A percentile compares a stretch with the other conserved stretches of the same genome.
Evolutionary conservation across 53 echinoderm and acorn worm species (phyloP).

Genomic region (Stichopus horrens): DNA sequence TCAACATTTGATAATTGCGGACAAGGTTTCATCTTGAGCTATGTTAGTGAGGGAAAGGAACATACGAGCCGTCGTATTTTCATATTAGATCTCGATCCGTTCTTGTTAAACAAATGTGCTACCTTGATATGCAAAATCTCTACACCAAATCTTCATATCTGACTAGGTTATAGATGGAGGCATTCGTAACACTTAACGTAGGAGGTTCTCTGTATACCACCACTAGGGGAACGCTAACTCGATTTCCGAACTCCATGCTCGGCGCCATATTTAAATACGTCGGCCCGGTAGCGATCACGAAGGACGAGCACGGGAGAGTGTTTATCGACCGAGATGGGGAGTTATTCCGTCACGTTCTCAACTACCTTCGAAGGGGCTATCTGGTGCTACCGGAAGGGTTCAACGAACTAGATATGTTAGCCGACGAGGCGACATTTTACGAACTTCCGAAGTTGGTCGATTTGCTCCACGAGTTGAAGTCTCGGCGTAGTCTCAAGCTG

Average conservation of each 20-base stretch:
- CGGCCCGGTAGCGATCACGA: conserved; percentile 56
- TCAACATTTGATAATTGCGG: too few species aligned
- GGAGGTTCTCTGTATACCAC: conserved; percentile 88
- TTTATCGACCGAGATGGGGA: conserved; percentile 93
- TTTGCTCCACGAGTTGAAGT: conserved; percentile 55
- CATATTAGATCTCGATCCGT: too few species aligned
- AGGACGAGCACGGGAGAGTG: conserved; percentile 73
- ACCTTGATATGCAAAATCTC: not conserved
- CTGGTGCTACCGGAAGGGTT: conserved; percentile 83
- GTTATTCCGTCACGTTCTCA: conserved; percentile 79
- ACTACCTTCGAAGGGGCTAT: conserved; percentile 80
- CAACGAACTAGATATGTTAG: conserved; percentile 83
- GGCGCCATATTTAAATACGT: conserved; percentile 94
- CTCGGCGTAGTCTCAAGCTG: conserved; percentile 3
- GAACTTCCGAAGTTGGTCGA: conserved; percentile 87
- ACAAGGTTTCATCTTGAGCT: too few species aligned
- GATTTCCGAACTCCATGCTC: conserved; percentile 93
- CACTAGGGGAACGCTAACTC: conserved; percentile 70
- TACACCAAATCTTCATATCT: not conserved
- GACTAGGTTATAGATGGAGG: not conserved
- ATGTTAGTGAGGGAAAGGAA: too few species aligned
- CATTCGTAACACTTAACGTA: conserved; percentile 77
- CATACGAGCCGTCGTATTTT: too few species aligned
- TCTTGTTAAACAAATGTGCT: too few species aligned
- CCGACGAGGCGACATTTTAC: conserved; percentile 89